A percentile compares a stretch with the other conserved stretches of the same genome.
phyloP scores from a whole-genome alignment of 2,888 invertebrate genomes.

The Pheosia tremula region DNA sequence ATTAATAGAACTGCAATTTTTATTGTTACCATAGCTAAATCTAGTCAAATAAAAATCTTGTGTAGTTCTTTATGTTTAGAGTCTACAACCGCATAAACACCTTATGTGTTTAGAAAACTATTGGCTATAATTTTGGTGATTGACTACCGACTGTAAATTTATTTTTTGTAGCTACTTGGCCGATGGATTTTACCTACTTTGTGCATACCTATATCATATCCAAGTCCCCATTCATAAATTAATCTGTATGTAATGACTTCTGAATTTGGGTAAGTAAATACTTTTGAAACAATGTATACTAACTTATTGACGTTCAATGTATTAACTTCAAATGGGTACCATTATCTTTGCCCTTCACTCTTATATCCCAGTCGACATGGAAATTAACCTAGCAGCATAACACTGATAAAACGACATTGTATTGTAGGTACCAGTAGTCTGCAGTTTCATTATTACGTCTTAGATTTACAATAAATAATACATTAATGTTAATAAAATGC shows the following conservation, averaged over 20 bases:
- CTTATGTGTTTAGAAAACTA: conserved; percentile 13
- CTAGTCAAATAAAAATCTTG: too few species aligned
- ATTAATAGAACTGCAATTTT: too few species aligned
- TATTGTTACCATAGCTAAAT: too few species aligned
- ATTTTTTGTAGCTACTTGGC: too few species aligned
- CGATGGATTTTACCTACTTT: too few species aligned
- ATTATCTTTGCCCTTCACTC: background rate
- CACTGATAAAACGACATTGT: conserved; percentile 5
- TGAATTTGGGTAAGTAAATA: too few species aligned
- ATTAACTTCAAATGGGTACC: background rate
- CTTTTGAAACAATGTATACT: too few species aligned
- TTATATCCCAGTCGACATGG: background rate
- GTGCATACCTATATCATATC: too few species aligned
- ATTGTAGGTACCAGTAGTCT: background rate
- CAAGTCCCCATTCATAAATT: too few species aligned
- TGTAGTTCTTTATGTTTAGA: too few species aligned
- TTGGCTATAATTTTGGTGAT: background rate
- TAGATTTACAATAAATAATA: background rate
- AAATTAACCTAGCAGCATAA: background rate
- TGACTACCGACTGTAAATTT: background rate
- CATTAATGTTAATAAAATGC: background rate
- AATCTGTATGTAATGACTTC: too few species aligned
- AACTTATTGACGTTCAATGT: too few species aligned
- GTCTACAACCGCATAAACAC: conserved; percentile 5
- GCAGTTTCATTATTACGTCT: background rate